Evolutionary conservation across 2,113 vertebrate species (phyloP).

Genomic region (Proteles cristata): DNA sequence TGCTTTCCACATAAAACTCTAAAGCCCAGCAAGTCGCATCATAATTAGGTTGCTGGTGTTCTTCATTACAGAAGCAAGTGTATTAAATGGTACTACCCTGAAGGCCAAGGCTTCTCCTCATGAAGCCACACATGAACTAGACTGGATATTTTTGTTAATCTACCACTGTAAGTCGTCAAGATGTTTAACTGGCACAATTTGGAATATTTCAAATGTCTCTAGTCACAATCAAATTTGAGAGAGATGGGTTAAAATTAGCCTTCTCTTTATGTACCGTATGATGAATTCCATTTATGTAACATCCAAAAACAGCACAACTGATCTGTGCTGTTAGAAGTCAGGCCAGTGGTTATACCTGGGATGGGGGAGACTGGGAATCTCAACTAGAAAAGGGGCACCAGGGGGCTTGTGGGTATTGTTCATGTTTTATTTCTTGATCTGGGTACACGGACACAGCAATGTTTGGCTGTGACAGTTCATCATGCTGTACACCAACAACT

Average conservation of each 20-base stretch:
- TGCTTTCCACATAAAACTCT: conserved; percentile 31
- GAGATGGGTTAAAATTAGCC: neutral
- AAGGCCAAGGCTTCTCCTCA: neutral
- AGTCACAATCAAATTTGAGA: conserved; percentile 38
- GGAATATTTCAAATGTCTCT: neutral
- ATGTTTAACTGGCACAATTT: neutral
- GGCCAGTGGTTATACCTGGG: neutral
- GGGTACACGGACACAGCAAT: neutral
- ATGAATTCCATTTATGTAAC: neutral
- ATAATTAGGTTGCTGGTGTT: neutral
- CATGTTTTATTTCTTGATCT: neutral
- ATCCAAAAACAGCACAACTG: neutral
- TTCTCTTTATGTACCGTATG: neutral
- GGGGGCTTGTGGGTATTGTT: neutral
- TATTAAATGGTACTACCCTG: neutral
- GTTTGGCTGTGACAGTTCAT: neutral
- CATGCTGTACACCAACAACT: neutral
- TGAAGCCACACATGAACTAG: neutral
- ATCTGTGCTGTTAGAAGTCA: neutral
- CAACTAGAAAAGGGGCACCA: rapidly evolving
- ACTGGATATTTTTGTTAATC: neutral
- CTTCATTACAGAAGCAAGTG: neutral
- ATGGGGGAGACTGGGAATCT: neutral
- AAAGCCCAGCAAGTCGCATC: neutral
- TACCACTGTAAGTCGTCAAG: neutral